Percentiles rank a stretch among this genome's conserved stretches.
Conservation (phyloP, 2,888 invertebrate genomes). For the Neoaliturus tenellus region DNA sequence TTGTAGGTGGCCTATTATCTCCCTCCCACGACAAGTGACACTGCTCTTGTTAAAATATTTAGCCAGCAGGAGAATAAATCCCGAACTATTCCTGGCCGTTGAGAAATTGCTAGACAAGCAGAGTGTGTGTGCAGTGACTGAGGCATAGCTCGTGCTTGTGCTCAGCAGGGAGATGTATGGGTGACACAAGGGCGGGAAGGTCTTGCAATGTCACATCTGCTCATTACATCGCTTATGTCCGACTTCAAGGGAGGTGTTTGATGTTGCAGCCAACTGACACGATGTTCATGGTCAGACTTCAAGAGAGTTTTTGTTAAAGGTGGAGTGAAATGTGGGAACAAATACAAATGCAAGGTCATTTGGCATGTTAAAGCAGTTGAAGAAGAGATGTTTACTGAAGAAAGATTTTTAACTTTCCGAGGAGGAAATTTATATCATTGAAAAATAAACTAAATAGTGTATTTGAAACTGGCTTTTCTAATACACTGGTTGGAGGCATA, state of each 20-base stretch:
- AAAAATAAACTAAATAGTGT: too few relatives aligned
- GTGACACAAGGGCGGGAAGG: not conserved
- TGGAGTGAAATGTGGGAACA: not conserved
- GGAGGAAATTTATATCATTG: too few relatives aligned
- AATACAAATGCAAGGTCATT: too few relatives aligned
- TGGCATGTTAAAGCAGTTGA: too few relatives aligned
- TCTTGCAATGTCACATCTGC: not conserved
- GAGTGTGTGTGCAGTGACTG: not conserved
- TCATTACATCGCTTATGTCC: not conserved
- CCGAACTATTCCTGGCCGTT: conserved; percentile 40
- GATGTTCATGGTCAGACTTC: too few relatives aligned
- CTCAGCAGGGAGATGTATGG: not conserved
- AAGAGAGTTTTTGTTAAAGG: not conserved
- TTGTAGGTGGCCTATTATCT: conserved; percentile 48
- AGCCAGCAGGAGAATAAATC: conserved; percentile 40
- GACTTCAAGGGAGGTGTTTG: not conserved
- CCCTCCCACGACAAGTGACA: conserved; percentile 27
- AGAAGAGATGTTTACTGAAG: too few relatives aligned
- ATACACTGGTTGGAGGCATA: too few relatives aligned
- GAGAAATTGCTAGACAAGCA: conserved; percentile 51
- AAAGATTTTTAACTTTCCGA: too few relatives aligned
- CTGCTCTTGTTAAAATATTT: conserved; percentile 48
- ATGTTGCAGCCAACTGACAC: too few relatives aligned
- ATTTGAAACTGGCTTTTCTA: too few relatives aligned
- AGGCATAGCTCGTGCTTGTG: not conserved